Evolutionary conservation across 1,140 invertebrate genomes (phyloP), one percentile per base, ranked within the genome.

Genomic region (Battus philenor): DNA sequence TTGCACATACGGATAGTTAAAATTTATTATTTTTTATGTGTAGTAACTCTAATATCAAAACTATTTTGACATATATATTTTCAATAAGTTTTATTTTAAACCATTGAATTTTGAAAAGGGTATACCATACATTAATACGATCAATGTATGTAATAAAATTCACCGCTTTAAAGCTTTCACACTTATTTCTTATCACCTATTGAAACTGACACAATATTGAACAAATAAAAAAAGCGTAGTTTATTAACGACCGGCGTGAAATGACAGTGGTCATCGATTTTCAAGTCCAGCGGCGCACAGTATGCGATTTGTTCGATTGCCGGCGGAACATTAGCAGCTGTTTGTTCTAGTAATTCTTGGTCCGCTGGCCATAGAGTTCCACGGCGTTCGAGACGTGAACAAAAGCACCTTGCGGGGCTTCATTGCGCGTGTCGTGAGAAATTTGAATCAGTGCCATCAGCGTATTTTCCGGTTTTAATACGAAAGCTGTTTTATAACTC

Each of bases 261-360:
- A 78, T 75, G 61, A 54, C 46, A 48, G 49, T 50, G 34, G 50
- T 59, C 54, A 73, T 64, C 68, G 65, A 78, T 73, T 75, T 78
- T 78, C 74, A 65, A 59, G 58, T 73, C 69, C 59, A 73, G 52
- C 59, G 62, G 57, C 44, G 61, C 69, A 55, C 58, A 46, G 59
- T 59, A 68, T 68, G 69, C 58, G 46, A 44, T 54, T 60, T 63
- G 59, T 67, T 68, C 61, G 66, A 54, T 48, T 55, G 51, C 45
- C 22, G 64, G 47, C 55, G 54, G 54, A 60, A 65, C 56, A 39
- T 49, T 50, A 20, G 46, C 48, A 39, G 41, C 32, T 36, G 44
- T 22, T 39, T 47, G 11, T 45, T 54, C 30, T 17, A 29, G 26
- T 47, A 26, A 54, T 54, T 55, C 36, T 61, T 50, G 38, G 53